Percentiles rank a stretch among this genome's conserved stretches.
Evolutionary conservation across 2,797 vertebrate genomes (phyloP).

Genomic region (Manis javanica): DNA sequence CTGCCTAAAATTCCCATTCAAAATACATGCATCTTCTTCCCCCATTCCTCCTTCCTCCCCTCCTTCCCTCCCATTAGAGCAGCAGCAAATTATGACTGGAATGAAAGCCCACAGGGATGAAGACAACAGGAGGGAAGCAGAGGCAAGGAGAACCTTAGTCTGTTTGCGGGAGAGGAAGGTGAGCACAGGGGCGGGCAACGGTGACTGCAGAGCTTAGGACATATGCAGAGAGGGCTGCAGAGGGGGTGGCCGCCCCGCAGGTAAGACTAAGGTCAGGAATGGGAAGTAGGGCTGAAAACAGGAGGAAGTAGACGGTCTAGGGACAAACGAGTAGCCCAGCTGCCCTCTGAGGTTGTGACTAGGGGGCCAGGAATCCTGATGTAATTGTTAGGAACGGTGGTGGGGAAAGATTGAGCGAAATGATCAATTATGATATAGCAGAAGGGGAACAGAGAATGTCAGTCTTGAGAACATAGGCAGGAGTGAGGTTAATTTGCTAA

Average conservation of each 20-base stretch:
- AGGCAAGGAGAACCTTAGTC: background rate
- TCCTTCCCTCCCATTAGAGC: background rate
- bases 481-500: background rate
- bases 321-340: background rate
- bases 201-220: background rate
- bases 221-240: too few relatives aligned
- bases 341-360: background rate
- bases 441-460: background rate
- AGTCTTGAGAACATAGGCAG: background rate
- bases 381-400: background rate
- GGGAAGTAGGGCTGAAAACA: background rate
- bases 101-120: background rate
- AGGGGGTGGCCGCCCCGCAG: background rate
- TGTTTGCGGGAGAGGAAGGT: background rate
- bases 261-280: background rate
- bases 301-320: background rate
- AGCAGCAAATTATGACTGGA: background rate
- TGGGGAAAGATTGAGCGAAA: background rate
- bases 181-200: background rate
- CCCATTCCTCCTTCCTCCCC: background rate
- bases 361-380: background rate
- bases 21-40: background rate
- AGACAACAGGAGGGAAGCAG: background rate
- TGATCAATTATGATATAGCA: background rate
- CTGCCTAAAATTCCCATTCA: background rate